These are phyloP conservation scores for Sebastes kiyomatsui DNA, from an alignment of 2,797 vertebrate species.

Conservation along the genomic window DNA sequence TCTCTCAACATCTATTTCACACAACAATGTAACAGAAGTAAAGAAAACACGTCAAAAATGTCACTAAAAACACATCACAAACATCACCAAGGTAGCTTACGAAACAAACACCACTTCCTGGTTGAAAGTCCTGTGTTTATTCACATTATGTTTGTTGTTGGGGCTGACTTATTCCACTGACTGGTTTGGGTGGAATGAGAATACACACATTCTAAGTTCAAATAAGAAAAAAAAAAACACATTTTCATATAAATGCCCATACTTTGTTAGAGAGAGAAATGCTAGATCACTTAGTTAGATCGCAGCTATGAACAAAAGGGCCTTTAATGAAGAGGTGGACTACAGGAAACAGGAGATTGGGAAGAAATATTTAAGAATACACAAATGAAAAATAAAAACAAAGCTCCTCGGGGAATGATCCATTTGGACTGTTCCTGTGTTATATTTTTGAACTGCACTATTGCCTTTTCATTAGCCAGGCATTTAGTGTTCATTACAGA, in stretches of 20 bases:
- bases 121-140: too few species aligned
- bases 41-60: too few species aligned
- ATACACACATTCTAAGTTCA: not conserved
- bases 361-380: not conserved
- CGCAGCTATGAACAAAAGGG: not conserved
- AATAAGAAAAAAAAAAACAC: not conserved
- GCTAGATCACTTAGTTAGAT: not conserved
- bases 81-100: too few species aligned
- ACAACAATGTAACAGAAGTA: too few species aligned
- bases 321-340: not conserved
- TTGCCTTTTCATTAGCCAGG: conserved; percentile 69
- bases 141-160: too few species aligned
- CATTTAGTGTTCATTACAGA: conserved; percentile 70
- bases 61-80: too few species aligned
- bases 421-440: conserved; percentile 28
- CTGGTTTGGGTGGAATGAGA: not conserved
- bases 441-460: conserved; percentile 57
- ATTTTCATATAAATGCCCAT: not conserved
- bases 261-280: not conserved
- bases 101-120: too few species aligned
- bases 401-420: conserved; percentile 28
- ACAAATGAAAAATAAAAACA: conserved; percentile 13
- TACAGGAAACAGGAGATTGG: not conserved
- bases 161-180: not conserved
- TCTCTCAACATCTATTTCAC: too few species aligned